A percentile compares a stretch with the other conserved stretches of the same genome.
Conservation (phyloP, 2,113 vertebrate genomes). For the Semicossyphus pulcher region DNA sequence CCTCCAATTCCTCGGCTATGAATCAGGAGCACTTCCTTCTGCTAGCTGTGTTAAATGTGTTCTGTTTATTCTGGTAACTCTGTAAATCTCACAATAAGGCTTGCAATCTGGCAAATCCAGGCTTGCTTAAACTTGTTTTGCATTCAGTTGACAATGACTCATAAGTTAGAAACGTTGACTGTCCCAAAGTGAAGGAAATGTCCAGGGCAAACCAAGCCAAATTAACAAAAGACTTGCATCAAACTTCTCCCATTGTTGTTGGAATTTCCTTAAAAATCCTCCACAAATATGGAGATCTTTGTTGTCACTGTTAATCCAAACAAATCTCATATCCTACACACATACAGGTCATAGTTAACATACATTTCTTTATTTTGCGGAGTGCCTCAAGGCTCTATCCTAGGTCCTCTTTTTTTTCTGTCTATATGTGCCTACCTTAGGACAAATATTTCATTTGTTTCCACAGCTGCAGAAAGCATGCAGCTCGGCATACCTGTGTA, state of each 20-base stretch:
- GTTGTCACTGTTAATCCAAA: background rate
- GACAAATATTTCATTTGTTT: background rate
- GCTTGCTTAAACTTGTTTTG: conserved; percentile 49
- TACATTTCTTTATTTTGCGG: background rate
- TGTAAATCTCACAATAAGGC: background rate
- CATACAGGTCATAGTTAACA: background rate
- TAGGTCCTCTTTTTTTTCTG: background rate
- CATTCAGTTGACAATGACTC: conserved; percentile 54
- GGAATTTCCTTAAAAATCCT: background rate
- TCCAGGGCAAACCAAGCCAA: background rate
- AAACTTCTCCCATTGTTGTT: background rate
- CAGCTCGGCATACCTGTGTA: background rate
- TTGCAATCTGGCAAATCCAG: background rate
- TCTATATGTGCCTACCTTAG: background rate
- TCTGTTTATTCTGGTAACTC: conserved; percentile 6
- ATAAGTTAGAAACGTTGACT: conserved; percentile 2
- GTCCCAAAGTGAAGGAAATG: background rate
- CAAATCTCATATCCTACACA: background rate
- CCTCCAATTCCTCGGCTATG: background rate
- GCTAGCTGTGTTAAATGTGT: background rate
- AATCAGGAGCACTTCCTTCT: background rate
- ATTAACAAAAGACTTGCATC: background rate
- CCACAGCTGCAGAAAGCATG: background rate
- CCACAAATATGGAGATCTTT: background rate
- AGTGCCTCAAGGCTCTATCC: background rate